Evolutionary conservation across 2,113 vertebrate genomes (phyloP), one percentile per base, ranked within the genome.

Genomic region (Pyxicephalus adspersus): DNA sequence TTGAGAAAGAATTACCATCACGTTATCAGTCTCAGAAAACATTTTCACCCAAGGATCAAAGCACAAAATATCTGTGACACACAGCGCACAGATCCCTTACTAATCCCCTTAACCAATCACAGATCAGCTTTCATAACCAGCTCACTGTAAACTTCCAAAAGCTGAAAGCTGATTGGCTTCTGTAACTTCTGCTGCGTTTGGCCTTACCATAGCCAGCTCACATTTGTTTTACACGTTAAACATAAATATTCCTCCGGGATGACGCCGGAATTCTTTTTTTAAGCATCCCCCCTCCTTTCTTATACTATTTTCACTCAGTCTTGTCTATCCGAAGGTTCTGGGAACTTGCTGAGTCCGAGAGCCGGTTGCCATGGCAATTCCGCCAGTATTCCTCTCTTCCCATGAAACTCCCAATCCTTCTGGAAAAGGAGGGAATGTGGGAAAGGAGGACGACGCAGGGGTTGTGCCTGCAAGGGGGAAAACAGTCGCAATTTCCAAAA

Each of bases 361-460:
- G 60, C 31, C 20, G 58, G 79, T 81, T 74, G 34, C 79, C 79
- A 81, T 81, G 79, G 79, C 16, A 73, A 81, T 61, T 55, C 18
- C 51, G 60, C 45, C 73, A 76, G 73, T 76, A 64, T 76, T 61
- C 64, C 25, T 50, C 57, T 63, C 70, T 67, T 52, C 38, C 74
- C 28, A 61, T 64, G 58, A 80, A 80, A 80, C 55, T 23, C 57
- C 57, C 57, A 55, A 29, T 73, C 79, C 58, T 81, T 28, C 58
- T 81, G 79, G 38, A 64, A 73, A 73, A 64, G 28, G 57, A 81
- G 64, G 31, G 76, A 78, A 78, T 67, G 64, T 67, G 77, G 61
- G 64, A 80, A 80, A n/a, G 9, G 22, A 70, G 54, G 61, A 61
- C 17, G 60, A 31, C 29, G 54, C 23, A n/a, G 55, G 57, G 73